Evolutionary conservation across 2,888 invertebrate species (phyloP), one percentile per base, ranked within the genome.

Genomic region (Drosophila subsilvestris): DNA sequence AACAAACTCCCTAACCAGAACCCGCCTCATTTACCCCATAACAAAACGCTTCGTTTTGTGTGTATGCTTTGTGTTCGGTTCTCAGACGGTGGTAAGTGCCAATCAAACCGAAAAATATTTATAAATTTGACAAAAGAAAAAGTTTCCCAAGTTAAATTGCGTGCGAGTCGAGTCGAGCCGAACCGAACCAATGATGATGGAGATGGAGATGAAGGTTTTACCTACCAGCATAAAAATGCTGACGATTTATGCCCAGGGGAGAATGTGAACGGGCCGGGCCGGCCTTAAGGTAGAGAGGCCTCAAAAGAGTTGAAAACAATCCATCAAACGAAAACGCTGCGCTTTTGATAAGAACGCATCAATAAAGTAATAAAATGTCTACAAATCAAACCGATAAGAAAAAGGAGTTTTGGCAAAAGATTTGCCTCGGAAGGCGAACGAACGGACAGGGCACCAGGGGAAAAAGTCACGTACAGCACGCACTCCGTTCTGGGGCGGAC

Each of bases 351-450:
- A 82, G 81, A 88, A 74, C 66, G 76, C 86, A 86, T 89, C 89
- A 86, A 88, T 89, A 89, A 86, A 86, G 88, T 80, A 86, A 86
- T 86, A 86, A 86, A 88, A 80, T 82, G 89, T 86, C 88, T 89
- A 83, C 89, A 89, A 86, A 86, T 89, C 88, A 79, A 75, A 73
- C 85, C 37, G 89, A 85, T 87, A 71, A 74, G 74, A 73, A 49
- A 73, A 80, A 63, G 69, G 69, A 75, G 73, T 79, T 81, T 84
- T 81, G 9, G 76, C 74, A 76, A 81, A 81, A 74, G 70, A 87
- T 65, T 62, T 37, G 63, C 54, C 56, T 60, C 18, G n/a, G 27
- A 25, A 17, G 88, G 22, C 22, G 22, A 71, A 81, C 22, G 22
- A 71, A 81, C 83, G 88, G 89, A n/a, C 14, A 7, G 14, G 37